These are phyloP conservation scores for Dendrolimus houi DNA, from an alignment of 2,888 invertebrate species.

Conservation along the genomic window DNA sequence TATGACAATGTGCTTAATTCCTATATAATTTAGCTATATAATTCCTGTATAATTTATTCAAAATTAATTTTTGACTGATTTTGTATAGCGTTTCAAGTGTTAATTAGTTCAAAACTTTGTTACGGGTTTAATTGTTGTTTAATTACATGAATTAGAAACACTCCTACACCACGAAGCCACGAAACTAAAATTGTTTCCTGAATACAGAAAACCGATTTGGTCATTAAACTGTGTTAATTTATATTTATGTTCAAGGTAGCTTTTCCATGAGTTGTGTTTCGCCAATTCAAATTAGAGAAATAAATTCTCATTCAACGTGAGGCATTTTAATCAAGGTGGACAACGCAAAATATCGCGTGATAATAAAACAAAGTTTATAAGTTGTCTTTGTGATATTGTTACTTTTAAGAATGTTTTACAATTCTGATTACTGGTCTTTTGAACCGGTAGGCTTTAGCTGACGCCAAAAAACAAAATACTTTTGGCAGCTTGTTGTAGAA, in stretches of 20 bases:
- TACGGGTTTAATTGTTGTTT: background rate
- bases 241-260: background rate
- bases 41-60: too few relatives aligned
- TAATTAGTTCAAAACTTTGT: background rate
- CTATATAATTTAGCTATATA: too few relatives aligned
- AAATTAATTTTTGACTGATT: too few relatives aligned
- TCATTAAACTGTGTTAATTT: slow-evolving; percentile 1
- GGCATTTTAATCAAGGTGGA: background rate
- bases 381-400: too few relatives aligned
- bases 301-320: background rate
- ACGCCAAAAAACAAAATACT: too few relatives aligned
- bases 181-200: slow-evolving; percentile 5
- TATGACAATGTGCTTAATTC: too few relatives aligned
- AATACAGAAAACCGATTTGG: background rate
- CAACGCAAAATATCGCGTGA: background rate
- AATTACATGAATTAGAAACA: background rate
- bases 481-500: too few relatives aligned
- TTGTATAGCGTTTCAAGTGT: background rate
- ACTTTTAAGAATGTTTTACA: too few relatives aligned
- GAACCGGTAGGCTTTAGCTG: too few relatives aligned
- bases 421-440: too few relatives aligned
- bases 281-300: background rate
- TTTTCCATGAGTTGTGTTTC: background rate
- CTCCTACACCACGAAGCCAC: slow-evolving; percentile 1
- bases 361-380: background rate